Base-by-base conservation (phyloP, 1,140 invertebrate genomes). In the Ooceraea biroi region DNA sequence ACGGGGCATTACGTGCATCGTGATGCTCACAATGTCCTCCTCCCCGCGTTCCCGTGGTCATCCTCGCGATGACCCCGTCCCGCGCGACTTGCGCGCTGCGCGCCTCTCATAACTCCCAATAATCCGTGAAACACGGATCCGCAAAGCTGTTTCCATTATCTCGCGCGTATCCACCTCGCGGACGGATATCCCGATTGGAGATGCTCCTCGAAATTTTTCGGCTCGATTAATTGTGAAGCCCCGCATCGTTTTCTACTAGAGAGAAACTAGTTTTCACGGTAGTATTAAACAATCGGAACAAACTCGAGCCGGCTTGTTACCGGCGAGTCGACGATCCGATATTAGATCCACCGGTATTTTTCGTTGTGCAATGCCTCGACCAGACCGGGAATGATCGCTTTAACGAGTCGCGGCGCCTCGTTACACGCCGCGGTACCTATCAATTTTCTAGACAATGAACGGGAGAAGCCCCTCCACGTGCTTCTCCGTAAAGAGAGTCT, bases 11-110 rank as follows among this genome's bases (percentile, higher is more conserved):
- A 87, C 82, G 85, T 25, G 73, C 71, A 71, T 83, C 82, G 66
- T 68, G 73, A 80, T 87, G 86, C 86, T 87, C 87, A 87, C 85
- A 88, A 87, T 88, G 86, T 84, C 72, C 65, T 73, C 72, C 72
- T 69, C 57, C 52, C 73, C 58, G 66, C 58, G 44, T 65, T 68
- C 60, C 27, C 50, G 68, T 69, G 65, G 73, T 85, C 77, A 57
- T 71, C 69, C 84, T 52, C 48, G 78, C 82, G 84, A 87, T 86
- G 71, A 72, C 63, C 63, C 46, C 36, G 44, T 82, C 69, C 77
- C n/a, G 76, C 36, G 2, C 2, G 36, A 36, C 36, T 36, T 7
- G 36, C n/a, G n/a, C n/a, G 36, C 36, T 7, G n/a, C 36, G 36
- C 36, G 36, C 36, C 7, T 36, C 36, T 27, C 27, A 25, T n/a